phyloP scores from a whole-genome alignment of 2,113 vertebrate genomes.

The Scartelaos histophorus region DNA sequence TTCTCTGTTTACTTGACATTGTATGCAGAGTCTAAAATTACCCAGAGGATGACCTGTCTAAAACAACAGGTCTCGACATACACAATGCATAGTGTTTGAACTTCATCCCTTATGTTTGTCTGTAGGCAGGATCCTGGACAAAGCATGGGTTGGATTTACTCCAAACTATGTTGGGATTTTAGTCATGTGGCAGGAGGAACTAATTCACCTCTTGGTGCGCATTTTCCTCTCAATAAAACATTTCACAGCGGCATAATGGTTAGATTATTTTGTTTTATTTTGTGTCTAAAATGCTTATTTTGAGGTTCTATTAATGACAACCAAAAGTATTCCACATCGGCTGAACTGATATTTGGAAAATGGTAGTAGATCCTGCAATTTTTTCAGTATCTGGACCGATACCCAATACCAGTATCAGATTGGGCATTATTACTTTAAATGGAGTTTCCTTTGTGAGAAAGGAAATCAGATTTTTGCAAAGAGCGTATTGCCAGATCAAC shows the following conservation, averaged over 20 bases:
- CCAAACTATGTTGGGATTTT: slow-evolving; percentile 10
- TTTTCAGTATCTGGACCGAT: too few relatives aligned
- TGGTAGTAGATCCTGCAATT: too few relatives aligned
- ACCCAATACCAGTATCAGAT: too few relatives aligned
- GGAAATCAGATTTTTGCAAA: background rate
- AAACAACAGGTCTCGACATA: slow-evolving; percentile 4
- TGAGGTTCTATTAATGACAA: background rate
- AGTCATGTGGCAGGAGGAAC: slow-evolving; percentile 10
- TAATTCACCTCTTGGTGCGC: background rate
- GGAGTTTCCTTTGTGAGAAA: too few relatives aligned
- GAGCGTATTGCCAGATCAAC: background rate
- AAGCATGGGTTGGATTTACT: background rate
- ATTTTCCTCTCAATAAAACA: slow-evolving; percentile 7
- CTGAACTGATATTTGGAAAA: too few relatives aligned
- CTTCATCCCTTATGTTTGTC: background rate
- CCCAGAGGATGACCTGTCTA: slow-evolving; percentile 22
- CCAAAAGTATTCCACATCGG: background rate
- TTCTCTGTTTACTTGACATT: slow-evolving; percentile 48
- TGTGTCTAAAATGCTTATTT: background rate
- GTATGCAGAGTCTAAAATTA: slow-evolving; percentile 47
- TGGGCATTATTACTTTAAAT: too few relatives aligned
- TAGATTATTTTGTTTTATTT: background rate
- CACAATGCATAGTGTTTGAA: background rate
- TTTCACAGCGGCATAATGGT: background rate
- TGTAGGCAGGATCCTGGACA: background rate